Conservation (phyloP, 2,113 vertebrate species). For the Apus apus region DNA sequence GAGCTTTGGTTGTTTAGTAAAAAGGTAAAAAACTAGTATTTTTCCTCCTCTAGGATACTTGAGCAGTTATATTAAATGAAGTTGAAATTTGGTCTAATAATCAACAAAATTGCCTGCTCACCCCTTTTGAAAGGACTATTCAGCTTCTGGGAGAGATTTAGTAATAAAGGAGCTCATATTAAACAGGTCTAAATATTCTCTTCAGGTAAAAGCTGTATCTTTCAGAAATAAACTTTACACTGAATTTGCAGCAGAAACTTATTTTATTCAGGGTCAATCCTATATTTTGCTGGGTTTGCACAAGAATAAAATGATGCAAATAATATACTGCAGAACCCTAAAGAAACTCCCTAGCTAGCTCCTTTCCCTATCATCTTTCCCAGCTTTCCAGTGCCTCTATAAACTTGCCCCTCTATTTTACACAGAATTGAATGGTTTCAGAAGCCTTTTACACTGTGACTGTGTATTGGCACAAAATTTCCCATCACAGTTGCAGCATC, state of each 20-base stretch:
- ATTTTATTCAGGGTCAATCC: slow-evolving; percentile 12
- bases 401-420: slow-evolving; percentile 20
- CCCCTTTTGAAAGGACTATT: neutral
- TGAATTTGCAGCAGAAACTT: slow-evolving; percentile 9
- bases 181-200: neutral
- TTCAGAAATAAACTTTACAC: neutral
- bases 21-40: neutral
- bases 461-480: slow-evolving; percentile 20
- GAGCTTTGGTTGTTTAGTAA: neutral
- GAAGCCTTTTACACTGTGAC: slow-evolving; percentile 11
- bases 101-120: neutral
- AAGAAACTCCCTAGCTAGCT: neutral
- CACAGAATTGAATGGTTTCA: slow-evolving; percentile 11
- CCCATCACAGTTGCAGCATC: slow-evolving; percentile 4
- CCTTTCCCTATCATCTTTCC: slow-evolving; percentile 11
- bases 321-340: neutral
- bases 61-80: neutral
- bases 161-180: neutral
- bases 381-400: neutral
- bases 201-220: neutral
- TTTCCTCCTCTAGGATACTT: neutral
- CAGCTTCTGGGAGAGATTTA: neutral
- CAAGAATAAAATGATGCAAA: slow-evolving; percentile 46
- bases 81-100: neutral
- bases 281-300: slow-evolving; percentile 34